Percentiles rank a stretch among this genome's conserved stretches.
phyloP scores from a whole-genome alignment of 2,113 vertebrate genomes.

The Arizona elegans region DNA sequence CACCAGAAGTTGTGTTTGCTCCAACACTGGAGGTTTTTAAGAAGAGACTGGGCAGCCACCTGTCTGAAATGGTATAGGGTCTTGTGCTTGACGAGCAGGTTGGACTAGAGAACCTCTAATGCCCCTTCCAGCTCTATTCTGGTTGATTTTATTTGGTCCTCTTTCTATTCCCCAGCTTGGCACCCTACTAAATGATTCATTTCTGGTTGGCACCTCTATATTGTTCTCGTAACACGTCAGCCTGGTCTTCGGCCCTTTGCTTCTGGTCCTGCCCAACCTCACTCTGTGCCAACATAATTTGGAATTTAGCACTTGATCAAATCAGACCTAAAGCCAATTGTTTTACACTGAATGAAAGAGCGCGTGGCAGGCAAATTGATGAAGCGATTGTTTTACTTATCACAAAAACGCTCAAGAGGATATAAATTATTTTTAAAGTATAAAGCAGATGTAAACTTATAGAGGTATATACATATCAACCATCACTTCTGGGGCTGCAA shows the following conservation, averaged over 20 bases:
- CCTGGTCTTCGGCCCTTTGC: neutral
- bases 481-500: neutral
- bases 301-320: conserved; percentile 18
- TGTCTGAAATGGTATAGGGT: too few species aligned
- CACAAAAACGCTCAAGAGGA: neutral
- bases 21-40: too few species aligned
- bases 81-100: too few species aligned
- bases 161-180: neutral
- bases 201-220: neutral
- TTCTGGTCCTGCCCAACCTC: neutral
- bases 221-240: neutral
- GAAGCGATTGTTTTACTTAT: conserved; percentile 34
- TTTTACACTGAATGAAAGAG: conserved; percentile 30
- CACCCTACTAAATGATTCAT: neutral
- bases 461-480: neutral
- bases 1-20: too few species aligned
- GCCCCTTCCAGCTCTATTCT: too few species aligned
- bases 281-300: neutral
- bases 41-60: too few species aligned
- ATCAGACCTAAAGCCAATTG: neutral
- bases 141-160: too few species aligned
- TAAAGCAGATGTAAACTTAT: neutral
- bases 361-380: conserved; percentile 45
- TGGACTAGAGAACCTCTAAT: too few species aligned
- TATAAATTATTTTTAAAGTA: neutral